Conservation (phyloP, 2,888 invertebrate genomes). For the Harpalus rubripes region DNA sequence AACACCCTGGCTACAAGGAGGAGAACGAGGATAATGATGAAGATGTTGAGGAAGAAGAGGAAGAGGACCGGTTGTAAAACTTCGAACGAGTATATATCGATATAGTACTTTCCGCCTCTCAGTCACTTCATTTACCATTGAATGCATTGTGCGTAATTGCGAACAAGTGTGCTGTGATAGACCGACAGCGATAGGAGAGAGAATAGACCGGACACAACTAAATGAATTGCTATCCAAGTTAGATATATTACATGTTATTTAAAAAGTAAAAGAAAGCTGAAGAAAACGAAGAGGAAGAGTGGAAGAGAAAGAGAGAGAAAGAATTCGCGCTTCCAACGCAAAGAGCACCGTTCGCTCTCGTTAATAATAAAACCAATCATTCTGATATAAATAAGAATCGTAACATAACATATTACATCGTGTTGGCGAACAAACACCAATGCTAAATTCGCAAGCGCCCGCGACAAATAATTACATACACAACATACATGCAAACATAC, state of each 20-base stretch:
- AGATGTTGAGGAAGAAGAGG: conserved; percentile 91
- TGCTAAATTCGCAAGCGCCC: conserved; percentile 57
- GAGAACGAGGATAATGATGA: conserved; percentile 92
- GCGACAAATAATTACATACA: conserved; percentile 52
- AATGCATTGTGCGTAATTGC: conserved; percentile 28
- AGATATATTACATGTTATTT: conserved; percentile 28
- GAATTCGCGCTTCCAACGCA: conserved; percentile 67
- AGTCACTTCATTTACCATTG: conserved; percentile 9
- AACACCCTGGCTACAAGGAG: conserved; percentile 95
- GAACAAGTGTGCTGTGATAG: conserved; percentile 28
- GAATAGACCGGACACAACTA: conserved; percentile 40
- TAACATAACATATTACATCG: conserved; percentile 44
- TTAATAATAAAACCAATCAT: conserved; percentile 63
- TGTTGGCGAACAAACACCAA: conserved; percentile 66
- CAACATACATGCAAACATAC: conserved; percentile 44
- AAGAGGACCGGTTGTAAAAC: conserved; percentile 81
- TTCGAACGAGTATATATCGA: not conserved
- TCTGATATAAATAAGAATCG: conserved; percentile 52
- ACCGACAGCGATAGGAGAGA: conserved; percentile 29
- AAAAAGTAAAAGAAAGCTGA: conserved; percentile 23
- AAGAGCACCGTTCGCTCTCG: conserved; percentile 66
- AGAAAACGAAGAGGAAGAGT: conserved; percentile 35
- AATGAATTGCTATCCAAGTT: conserved; percentile 24
- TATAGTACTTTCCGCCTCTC: conserved; percentile 6
- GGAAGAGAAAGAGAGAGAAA: conserved; percentile 38